phyloP scores from a whole-genome alignment of 2,797 vertebrate genomes.

The Gymnoscopelus microlampas region DNA sequence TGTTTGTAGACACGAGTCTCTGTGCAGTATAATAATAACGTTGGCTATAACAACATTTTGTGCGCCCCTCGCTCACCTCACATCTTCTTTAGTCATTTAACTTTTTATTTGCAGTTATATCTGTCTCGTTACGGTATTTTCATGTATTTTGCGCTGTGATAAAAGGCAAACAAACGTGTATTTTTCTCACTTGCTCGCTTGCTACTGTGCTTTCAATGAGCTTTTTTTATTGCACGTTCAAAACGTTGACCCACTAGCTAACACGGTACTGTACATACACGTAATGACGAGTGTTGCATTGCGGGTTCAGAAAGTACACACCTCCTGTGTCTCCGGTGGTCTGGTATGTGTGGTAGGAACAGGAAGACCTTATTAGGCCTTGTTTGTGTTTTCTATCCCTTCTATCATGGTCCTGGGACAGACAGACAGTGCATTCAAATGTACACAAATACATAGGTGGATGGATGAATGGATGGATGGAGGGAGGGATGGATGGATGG shows the following conservation, averaged over 20 bases:
- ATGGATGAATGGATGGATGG: no score
- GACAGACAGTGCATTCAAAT: not conserved
- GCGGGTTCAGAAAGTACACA: not conserved
- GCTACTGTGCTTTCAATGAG: no score
- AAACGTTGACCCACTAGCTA: no score
- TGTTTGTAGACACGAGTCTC: not conserved
- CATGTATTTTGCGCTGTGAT: no score
- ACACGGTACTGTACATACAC: no score
- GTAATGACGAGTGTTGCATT: not conserved
- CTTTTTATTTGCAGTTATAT: not conserved
- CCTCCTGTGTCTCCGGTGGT: conserved; percentile 27
- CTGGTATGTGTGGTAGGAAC: conserved; percentile 9
- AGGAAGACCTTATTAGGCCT: conserved; percentile 76
- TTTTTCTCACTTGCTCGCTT: no score
- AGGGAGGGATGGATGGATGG: no score
- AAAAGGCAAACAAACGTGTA: no score
- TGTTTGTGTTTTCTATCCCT: conserved; percentile 64
- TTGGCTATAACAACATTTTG: conserved; percentile 24
- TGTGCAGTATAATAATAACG: not conserved
- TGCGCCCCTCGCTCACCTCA: no score
- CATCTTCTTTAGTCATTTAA: not conserved
- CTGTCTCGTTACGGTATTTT: no score
- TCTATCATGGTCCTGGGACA: conserved; percentile 39
- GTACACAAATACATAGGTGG: no score
- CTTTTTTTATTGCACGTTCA: no score